Evolutionary conservation across 2,113 vertebrate species (phyloP), one percentile per base, ranked within the genome.

Genomic region (Pluvianellus socialis): DNA sequence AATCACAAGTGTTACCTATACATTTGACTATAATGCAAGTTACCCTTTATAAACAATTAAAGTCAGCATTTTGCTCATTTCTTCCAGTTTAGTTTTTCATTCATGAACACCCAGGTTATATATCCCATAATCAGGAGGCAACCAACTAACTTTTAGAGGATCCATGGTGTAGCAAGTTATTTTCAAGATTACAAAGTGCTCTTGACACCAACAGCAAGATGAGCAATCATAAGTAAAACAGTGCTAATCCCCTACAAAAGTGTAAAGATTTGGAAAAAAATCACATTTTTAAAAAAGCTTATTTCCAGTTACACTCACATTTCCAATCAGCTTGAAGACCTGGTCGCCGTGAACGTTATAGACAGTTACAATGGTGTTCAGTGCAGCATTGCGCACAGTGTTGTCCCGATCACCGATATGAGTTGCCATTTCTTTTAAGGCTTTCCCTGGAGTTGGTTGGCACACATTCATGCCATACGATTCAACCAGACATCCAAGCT

Each of bases 271-370:
- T 30, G 5, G 7, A 4, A 26, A 53, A 30, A 35, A 56, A 65
- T 38, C 38, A 38, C 38, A 38, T 38, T 38, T 4, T 19, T 9
- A 10, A 22, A n/a, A 11, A 35, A 12, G 21, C 3, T 17, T n/a
- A 61, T 74, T 61, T 79, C 20, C 45, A 71, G 47, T 79, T 45
- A 56, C 56, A 98, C 99, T 99, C 96, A 99, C 99, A 77, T 99
- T 99, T 98, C 99, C 99, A 50, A 99, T 99, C 20, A 99, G 98
- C 97, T 99, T 99, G 98, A 99, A 99, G 96, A 99, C 99, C 70
- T 99, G 99, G 12, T 99, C 99, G 1, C 99, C 99, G 3, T 99
- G 98, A 45, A 99, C 99, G 1, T 99, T 99, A 96, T 99, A 99
- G 62, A 99, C 99, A 0, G 99, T 98, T 84, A 99, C 98, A 9